Base-by-base conservation (phyloP, 2,113 vertebrate genomes). In the Caloenas nicobarica region DNA sequence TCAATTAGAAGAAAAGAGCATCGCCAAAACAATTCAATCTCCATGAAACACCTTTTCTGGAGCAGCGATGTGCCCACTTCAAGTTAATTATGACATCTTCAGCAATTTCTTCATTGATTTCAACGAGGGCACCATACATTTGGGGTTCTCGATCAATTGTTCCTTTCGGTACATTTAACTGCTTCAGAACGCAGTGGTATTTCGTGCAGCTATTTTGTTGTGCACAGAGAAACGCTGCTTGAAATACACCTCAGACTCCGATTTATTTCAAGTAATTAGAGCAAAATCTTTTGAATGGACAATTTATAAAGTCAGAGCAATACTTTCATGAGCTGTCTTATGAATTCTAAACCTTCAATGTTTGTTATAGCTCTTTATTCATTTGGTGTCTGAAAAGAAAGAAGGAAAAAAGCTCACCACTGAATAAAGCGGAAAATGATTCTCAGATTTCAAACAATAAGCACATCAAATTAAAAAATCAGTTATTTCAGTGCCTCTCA, bases 181-280 rank as follows among this genome's bases (percentile, higher is more conserved):
- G 85, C 54, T 50, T 61, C 53, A 72, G 44, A 80, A 65, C 1
- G 57, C 68, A 65, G 46, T 14, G 25, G 42, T 36, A 69, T 77
- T 83, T 82, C 69, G 42, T 71, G 33, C 64, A 70, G 74, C 26
- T 50, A 42, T 95, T 91, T 91, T 82, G 84, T 42, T 91, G 71
- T 56, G 86, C 72, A 33, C 42, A 78, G 89, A 68, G 38, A 84
- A 94, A 68, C 2, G 0, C 16, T 66, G 58, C 88, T 94, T 81
- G 64, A 89, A 90, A 94, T 91, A 94, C 64, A 86, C 54, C 79
- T 94, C 91, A 81, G 88, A 51, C 72, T 90, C 66, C 64, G 80
- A 91, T 95, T 86, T 83, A 69, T 76, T 91, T 88, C 76, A 90
- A 93, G 82, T 88, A 79, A 91, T 96, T 95, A 93, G 61, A 96